Evolutionary conservation across 2,888 invertebrate genomes (phyloP).

Genomic region (Phlogophora meticulosa): DNA sequence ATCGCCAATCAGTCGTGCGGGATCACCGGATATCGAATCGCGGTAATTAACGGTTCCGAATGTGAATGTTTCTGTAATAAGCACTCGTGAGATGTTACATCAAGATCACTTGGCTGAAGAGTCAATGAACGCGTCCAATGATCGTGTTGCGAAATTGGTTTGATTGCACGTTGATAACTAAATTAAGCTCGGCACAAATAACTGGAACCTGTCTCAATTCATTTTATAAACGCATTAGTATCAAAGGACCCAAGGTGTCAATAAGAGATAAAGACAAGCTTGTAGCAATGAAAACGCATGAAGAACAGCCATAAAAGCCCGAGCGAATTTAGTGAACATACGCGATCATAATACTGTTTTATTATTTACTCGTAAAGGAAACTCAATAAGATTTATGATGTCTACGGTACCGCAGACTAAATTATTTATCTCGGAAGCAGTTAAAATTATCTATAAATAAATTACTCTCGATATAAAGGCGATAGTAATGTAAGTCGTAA

Average conservation of each 20-base stretch:
- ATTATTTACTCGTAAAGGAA: slow-evolving; percentile 66
- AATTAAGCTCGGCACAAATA: slow-evolving; percentile 42
- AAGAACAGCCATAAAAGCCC: slow-evolving; percentile 39
- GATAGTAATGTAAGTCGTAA: slow-evolving; percentile 63
- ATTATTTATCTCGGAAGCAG: slow-evolving; percentile 73
- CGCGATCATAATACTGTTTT: slow-evolving; percentile 56
- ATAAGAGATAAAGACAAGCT: slow-evolving; percentile 32
- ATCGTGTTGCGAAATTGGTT: slow-evolving; percentile 43
- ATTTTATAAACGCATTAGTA: slow-evolving; percentile 14
- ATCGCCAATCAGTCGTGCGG: slow-evolving; percentile 50
- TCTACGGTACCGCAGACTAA: slow-evolving; percentile 66
- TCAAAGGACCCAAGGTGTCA: slow-evolving; percentile 22
- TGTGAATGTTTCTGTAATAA: slow-evolving; percentile 44
- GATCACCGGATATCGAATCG: slow-evolving; percentile 68
- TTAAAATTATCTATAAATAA: slow-evolving; percentile 73
- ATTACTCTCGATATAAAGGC: slow-evolving; percentile 65
- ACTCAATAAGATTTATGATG: slow-evolving; percentile 70
- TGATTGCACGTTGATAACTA: slow-evolving; percentile 42
- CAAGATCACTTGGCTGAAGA: slow-evolving; percentile 30
- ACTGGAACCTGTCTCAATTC: slow-evolving; percentile 21
- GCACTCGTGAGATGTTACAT: slow-evolving; percentile 23
- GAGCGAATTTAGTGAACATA: slow-evolving; percentile 50
- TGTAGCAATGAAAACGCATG: slow-evolving; percentile 32
- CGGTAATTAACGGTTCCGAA: slow-evolving; percentile 56
- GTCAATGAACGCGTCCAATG: slow-evolving; percentile 37